These are phyloP conservation scores for Coturnix japonica DNA, from an alignment of 2,113 vertebrate genomes.

Conservation along the genomic window DNA sequence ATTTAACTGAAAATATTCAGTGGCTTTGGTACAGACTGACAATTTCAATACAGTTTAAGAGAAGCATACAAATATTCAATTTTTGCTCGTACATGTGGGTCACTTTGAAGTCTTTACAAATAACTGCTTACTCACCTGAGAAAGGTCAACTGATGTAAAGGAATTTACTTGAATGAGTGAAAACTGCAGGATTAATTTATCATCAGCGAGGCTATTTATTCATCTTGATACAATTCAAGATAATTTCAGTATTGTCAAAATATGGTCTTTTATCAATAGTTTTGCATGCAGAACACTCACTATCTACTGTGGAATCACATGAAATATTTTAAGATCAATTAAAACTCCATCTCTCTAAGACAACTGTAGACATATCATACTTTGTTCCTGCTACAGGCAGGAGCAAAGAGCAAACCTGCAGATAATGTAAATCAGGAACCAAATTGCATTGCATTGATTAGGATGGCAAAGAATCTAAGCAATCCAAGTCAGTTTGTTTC, in stretches of 20 bases:
- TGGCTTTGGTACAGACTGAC: not conserved
- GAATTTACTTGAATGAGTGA: not conserved
- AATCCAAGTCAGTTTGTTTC: not conserved
- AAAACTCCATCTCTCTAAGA: not conserved
- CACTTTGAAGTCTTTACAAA: not conserved
- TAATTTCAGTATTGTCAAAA: not conserved
- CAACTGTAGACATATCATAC: not conserved
- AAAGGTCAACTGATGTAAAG: constrained; percentile 4
- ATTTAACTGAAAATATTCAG: not conserved
- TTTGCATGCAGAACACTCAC: constrained; percentile 1
- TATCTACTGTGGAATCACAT: not conserved
- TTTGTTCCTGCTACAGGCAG: not conserved
- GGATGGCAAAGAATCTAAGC: not conserved
- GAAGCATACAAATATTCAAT: not conserved
- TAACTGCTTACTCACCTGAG: constrained; percentile 40
- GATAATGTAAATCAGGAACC: not conserved
- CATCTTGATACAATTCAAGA: not conserved
- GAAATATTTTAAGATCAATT: not conserved
- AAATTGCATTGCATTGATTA: not conserved
- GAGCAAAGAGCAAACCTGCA: constrained; percentile 5
- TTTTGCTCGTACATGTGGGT: accelerated
- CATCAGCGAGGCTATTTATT: not conserved
- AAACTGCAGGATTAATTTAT: constrained; percentile 17
- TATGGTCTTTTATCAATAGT: not conserved
- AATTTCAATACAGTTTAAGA: not conserved